A percentile compares a stretch with the other conserved stretches of the same genome.
phyloP scores from a whole-genome alignment of 2,797 vertebrate species.

The Lepidocolaptes lacrymiger region DNA sequence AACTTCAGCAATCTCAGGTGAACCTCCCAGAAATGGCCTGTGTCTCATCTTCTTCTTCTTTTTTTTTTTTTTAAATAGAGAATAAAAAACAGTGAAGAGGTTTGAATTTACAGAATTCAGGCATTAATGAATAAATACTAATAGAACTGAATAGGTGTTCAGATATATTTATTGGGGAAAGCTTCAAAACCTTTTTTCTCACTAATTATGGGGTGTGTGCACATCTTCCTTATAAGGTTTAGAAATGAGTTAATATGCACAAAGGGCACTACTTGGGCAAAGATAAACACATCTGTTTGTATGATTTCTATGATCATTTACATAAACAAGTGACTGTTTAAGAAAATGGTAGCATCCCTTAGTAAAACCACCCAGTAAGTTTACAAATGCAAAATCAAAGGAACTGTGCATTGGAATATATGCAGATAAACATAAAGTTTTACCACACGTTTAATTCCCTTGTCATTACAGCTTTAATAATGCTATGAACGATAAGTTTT shows the following conservation, averaged over 20 bases:
- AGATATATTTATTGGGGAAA: neutral
- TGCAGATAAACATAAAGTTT: neutral
- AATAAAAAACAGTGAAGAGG: neutral
- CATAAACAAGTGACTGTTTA: neutral
- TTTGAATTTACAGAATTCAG: neutral
- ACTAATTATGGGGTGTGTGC: fast-evolving
- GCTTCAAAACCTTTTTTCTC: neutral
- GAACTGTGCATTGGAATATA: neutral
- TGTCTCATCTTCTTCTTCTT: neutral
- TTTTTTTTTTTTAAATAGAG: neutral
- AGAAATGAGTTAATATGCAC: neutral
- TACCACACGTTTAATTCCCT: neutral
- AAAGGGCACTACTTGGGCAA: neutral
- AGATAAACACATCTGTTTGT: neutral
- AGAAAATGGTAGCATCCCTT: neutral
- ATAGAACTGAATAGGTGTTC: neutral
- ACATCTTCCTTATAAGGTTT: neutral
- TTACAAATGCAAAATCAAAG: neutral
- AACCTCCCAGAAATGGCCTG: neutral
- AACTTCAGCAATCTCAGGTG: neutral
- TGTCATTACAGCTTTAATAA: neutral
- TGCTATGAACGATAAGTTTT: neutral
- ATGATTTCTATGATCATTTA: neutral
- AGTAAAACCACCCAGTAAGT: neutral
- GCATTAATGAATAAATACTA: fast-evolving